Evolutionary conservation across 2,113 vertebrate genomes (phyloP).

Genomic region (Vicugna pacos): DNA sequence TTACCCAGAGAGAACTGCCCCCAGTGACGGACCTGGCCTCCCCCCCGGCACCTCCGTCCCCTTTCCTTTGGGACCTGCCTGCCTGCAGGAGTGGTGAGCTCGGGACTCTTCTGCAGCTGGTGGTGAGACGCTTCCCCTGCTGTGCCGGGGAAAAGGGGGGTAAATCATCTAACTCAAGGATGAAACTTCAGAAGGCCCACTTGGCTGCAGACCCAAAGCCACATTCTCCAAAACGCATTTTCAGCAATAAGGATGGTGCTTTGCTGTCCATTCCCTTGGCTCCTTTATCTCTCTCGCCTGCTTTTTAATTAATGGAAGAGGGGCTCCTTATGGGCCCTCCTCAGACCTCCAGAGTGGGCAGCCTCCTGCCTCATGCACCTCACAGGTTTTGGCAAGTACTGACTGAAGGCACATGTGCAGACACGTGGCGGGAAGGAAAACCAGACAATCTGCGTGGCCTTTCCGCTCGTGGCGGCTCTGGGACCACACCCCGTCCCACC

Average conservation of each 20-base stretch:
- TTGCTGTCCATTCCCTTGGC: not conserved
- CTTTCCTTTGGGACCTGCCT: not conserved
- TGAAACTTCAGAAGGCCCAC: conserved; percentile 33
- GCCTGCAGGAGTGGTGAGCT: not conserved
- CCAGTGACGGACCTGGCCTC: not conserved
- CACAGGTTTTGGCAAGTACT: not conserved
- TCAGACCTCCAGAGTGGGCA: not conserved
- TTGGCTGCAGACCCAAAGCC: conserved; percentile 14
- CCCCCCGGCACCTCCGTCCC: not conserved
- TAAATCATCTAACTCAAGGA: not conserved
- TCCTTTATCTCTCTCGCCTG: not conserved
- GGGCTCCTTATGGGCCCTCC: not conserved
- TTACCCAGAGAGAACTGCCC: not conserved
- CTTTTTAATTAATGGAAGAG: not conserved
- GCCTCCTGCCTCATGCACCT: not conserved
- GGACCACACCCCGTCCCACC: not conserved
- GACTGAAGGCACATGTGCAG: not conserved
- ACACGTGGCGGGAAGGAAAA: not conserved
- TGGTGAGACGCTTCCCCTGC: not conserved
- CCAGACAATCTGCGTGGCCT: not conserved
- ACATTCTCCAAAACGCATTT: conserved; percentile 15
- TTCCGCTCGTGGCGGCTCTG: not conserved
- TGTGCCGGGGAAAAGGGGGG: not conserved
- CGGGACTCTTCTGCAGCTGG: not conserved
- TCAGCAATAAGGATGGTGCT: not conserved